Conservation (phyloP, 2,888 invertebrate species). For the Apamea anceps region DNA sequence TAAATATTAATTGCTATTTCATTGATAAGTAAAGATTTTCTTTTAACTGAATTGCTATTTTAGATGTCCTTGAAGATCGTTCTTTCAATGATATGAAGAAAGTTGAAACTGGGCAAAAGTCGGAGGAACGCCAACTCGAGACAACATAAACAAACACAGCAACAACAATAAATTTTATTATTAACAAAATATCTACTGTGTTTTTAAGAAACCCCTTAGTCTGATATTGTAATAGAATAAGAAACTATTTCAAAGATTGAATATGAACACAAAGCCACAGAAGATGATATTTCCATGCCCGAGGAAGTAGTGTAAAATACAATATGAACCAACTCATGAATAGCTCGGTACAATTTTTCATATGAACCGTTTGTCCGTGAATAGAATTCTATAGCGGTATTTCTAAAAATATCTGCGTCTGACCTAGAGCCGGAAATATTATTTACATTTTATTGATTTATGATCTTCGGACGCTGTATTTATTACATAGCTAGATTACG, state of each 20-base stretch:
- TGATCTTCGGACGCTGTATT: slow-evolving; percentile 36
- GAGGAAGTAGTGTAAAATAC: slow-evolving; percentile 13
- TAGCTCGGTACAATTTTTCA: slow-evolving; percentile 37
- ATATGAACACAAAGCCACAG: neutral
- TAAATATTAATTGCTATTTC: neutral
- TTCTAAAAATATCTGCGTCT: slow-evolving; percentile 53
- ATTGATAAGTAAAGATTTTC: neutral
- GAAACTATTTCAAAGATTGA: neutral
- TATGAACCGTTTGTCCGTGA: slow-evolving; percentile 33
- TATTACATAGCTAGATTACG: slow-evolving; percentile 35
- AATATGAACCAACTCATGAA: slow-evolving; percentile 18
- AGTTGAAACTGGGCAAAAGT: neutral
- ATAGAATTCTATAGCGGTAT: slow-evolving; percentile 59
- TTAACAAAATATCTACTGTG: neutral
- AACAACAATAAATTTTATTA: neutral
- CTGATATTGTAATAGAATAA: neutral
- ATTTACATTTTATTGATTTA: slow-evolving; percentile 65
- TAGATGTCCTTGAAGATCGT: neutral
- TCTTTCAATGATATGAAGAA: neutral
- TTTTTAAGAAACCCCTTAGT: neutral
- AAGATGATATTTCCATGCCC: neutral
- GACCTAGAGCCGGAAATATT: slow-evolving; percentile 60
- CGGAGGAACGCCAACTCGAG: neutral
- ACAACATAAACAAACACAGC: too few species aligned
- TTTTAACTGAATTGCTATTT: neutral